A percentile compares a stretch with the other conserved stretches of the same genome.
Conservation (phyloP, 2,113 vertebrate genomes). For the Centropus unirufus region DNA sequence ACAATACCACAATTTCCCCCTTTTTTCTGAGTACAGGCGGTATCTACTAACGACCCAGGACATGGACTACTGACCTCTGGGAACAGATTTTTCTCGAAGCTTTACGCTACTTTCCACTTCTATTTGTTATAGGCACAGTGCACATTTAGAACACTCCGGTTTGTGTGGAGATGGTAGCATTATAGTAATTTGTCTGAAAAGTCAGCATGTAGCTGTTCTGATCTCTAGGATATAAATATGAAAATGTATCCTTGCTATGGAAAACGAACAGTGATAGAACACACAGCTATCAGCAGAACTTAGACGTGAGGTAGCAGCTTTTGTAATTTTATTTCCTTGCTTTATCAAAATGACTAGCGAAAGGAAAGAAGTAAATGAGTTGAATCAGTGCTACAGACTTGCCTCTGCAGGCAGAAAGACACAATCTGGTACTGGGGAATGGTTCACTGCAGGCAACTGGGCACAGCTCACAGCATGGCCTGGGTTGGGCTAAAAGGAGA, state of each 20-base stretch:
- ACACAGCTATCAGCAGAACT: not conserved
- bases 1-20: not conserved
- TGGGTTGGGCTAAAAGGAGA: not conserved
- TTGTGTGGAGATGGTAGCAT: not conserved
- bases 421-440: not conserved
- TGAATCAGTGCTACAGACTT: not conserved
- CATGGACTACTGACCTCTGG: not conserved
- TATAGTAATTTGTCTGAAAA: not conserved
- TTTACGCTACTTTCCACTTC: not conserved
- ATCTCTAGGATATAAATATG: not conserved
- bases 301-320: not conserved
- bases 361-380: constrained; percentile 20
- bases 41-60: not conserved
- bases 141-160: not conserved
- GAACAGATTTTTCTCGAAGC: not conserved
- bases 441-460: constrained; percentile 29
- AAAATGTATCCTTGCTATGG: not conserved
- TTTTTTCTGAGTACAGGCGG: not conserved
- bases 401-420: not conserved
- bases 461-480: constrained; percentile 48
- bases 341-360: not conserved
- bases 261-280: not conserved
- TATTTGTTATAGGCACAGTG: not conserved
- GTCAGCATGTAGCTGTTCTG: not conserved
- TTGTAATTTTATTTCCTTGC: constrained; percentile 6